Evolutionary conservation across 2,113 vertebrate genomes (phyloP).

Genomic region (Panthera leo): DNA sequence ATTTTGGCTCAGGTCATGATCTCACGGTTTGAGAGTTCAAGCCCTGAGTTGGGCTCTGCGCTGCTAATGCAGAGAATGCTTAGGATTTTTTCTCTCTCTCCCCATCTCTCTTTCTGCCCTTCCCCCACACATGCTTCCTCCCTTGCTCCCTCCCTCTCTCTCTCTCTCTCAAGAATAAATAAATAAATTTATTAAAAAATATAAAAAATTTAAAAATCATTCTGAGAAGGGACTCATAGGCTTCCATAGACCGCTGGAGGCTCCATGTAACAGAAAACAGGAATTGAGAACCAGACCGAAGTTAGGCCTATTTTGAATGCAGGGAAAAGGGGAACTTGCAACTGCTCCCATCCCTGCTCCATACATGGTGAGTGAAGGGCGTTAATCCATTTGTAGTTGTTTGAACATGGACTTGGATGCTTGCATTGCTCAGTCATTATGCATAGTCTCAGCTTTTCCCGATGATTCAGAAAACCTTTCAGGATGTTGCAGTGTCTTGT

Average conservation of each 20-base stretch:
- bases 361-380: background rate
- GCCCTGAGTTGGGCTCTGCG: too few species aligned
- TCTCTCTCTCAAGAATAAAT: too few species aligned
- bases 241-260: background rate
- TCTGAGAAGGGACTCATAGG: background rate
- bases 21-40: too few species aligned
- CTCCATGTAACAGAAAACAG: background rate
- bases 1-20: too few species aligned
- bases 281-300: background rate
- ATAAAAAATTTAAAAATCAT: background rate
- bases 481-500: background rate
- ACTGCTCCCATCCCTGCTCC: rapidly evolving
- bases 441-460: background rate
- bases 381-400: background rate
- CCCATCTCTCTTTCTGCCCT: too few species aligned
- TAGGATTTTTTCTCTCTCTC: too few species aligned
- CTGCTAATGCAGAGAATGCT: too few species aligned
- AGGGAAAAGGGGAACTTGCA: background rate
- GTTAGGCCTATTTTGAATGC: background rate
- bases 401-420: background rate
- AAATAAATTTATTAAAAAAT: too few species aligned
- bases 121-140: too few species aligned
- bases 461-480: background rate
- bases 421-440: background rate
- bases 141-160: too few species aligned